Conservation (phyloP, 2,113 vertebrate genomes). For the Urocitellus parryii region DNA sequence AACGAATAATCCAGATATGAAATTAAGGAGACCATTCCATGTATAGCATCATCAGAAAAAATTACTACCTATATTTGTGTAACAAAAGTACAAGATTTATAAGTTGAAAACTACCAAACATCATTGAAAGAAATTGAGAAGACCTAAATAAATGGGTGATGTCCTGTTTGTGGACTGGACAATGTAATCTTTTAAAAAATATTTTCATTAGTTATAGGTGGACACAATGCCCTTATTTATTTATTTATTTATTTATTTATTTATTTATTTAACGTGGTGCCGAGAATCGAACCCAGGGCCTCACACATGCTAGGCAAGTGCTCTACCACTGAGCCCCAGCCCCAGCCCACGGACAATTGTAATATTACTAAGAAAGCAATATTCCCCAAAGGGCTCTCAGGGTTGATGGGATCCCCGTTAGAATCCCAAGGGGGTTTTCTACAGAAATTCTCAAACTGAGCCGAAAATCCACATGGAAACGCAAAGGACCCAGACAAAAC, state of each 20-base stretch:
- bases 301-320: too few species aligned
- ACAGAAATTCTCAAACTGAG: background rate
- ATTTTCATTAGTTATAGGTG: too few species aligned
- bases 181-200: too few species aligned
- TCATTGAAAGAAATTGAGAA: background rate
- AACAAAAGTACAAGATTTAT: background rate
- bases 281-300: too few species aligned
- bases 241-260: too few species aligned
- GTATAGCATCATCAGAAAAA: background rate
- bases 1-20: background rate
- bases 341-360: background rate
- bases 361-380: background rate
- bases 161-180: background rate
- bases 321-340: too few species aligned
- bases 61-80: background rate
- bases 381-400: background rate
- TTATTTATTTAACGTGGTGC: too few species aligned
- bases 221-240: too few species aligned
- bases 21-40: background rate
- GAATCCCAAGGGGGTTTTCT: background rate
- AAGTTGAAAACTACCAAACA: slow-evolving; percentile 17
- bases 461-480: background rate
- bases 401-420: background rate
- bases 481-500: background rate
- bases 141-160: background rate